Evolutionary conservation across 2,888 invertebrate species (phyloP), one percentile per base, ranked within the genome.

Genomic region (Entomobrya proxima): DNA sequence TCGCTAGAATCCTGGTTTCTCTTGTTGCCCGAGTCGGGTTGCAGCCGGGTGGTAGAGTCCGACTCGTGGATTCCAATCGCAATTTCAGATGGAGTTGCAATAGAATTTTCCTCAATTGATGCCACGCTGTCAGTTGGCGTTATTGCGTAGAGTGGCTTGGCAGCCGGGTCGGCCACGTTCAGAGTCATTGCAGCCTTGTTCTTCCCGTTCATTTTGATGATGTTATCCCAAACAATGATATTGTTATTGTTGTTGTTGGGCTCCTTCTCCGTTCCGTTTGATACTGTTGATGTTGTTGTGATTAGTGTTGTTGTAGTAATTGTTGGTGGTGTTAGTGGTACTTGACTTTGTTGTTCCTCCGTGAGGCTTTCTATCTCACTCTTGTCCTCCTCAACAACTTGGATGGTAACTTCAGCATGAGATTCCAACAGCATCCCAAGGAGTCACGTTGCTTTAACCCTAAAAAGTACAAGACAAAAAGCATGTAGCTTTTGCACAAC

Each of bases 341-440:
- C 76, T 81, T 80, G 67, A 44, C 76, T 81, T 50, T 86, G 85
- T 67, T 85, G 75, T 44, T 86, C 86, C 86, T 80, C 86, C 67
- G 77, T 77, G 86, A 79, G 85, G 85, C 79, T 80, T n/a, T 80
- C 85, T 72, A 80, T 64, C 74, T 85, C 85, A 69, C 77, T 79
- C 76, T 86, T 86, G 35, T 89, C 88, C 79, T 87, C 87, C 86
- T 89, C 88, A 81, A 61, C 88, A 83, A 77, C 81, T 74, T 89
- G 87, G 86, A 79, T 88, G 87, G 86, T 87, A 80, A 87, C 88
- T 86, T 87, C 88, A 82, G 80, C 72, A 75, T 88, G 87, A 79
- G 88, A 88, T 87, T 90, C 89, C 88, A 90, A 87, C 88, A 88
- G 87, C 89, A 89, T 90, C 81, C 88, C 89, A 86, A 85, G 82